These are phyloP conservation scores for Trichogramma pretiosum DNA, from an alignment of 1,140 invertebrate genomes.

Conservation along the genomic window DNA sequence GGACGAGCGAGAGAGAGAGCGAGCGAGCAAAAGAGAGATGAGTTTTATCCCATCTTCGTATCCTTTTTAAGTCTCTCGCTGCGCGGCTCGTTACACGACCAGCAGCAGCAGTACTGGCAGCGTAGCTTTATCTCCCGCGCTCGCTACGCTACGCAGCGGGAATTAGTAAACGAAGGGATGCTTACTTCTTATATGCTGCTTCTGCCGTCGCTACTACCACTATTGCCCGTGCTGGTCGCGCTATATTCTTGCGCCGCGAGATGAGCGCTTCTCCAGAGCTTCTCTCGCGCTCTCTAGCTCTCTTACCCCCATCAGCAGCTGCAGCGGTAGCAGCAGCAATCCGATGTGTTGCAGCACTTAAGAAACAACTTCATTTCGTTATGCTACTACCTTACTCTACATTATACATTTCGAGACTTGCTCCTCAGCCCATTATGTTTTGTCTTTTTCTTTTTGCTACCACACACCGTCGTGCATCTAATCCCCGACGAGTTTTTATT, in stretches of 20 bases:
- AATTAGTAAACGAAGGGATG: slow-evolving; percentile 34
- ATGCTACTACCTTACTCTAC: slow-evolving; percentile 1
- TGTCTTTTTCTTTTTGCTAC: slow-evolving; percentile 13
- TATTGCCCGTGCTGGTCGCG: background rate
- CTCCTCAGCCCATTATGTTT: background rate
- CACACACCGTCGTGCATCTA: slow-evolving; percentile 1
- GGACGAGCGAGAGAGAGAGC: background rate
- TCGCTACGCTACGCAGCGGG: slow-evolving; percentile 35
- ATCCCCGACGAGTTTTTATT: background rate
- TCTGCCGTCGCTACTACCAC: background rate
- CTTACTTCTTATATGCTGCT: slow-evolving; percentile 9
- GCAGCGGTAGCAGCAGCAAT: no score
- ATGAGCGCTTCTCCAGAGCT: slow-evolving; percentile 13
- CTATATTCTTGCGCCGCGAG: slow-evolving; percentile 5
- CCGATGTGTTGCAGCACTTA: slow-evolving; percentile 21
- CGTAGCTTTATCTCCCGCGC: slow-evolving; percentile 33
- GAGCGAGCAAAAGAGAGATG: background rate
- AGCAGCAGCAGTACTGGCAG: no score
- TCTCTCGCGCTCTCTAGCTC: slow-evolving; percentile 1
- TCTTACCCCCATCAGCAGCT: background rate
- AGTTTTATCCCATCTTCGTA: slow-evolving; percentile 14
- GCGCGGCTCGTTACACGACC: slow-evolving; percentile 12
- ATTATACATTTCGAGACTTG: slow-evolving; percentile 14
- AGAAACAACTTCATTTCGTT: slow-evolving; percentile 18
- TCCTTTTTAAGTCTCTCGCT: slow-evolving; percentile 16